Base-by-base conservation (phyloP, 2,113 vertebrate genomes). In the Sander vitreus region DNA sequence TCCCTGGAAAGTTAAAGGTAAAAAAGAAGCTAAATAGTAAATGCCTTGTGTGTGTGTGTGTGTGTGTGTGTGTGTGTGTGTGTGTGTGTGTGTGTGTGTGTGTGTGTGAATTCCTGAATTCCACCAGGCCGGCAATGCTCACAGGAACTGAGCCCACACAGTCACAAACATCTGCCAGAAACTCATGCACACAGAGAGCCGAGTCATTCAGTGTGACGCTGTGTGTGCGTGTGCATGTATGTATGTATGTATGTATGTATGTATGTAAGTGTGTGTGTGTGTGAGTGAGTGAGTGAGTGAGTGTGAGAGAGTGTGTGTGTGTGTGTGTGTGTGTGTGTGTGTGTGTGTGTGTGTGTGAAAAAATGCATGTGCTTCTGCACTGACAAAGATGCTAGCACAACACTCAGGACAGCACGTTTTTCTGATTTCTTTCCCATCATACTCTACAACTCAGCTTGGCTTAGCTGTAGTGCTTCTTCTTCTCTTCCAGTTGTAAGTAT, bases 141-240 rank as follows among this genome's bases (percentile, higher is more conserved):
- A 88, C 84, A 86, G 82, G 88, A 87, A 87, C 84, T 63, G 78
- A 81, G 84, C 84, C 88, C 88, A 91, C 88, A 88, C 86, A 85
- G 80, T 85, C 76, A 80, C 86, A 90, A 83, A 88, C 88, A 84
- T 86, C 83, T 90, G 85, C 86, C 85, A 89, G 78, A 85, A 62
- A 43, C 51, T 65, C 1, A 7, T 36, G 65, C 74, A 70, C 78
- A 59, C 30, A 45, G 48, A 73, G 85, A 79, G 25, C 53, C 45
- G 78, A 83, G 82, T 93, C 92, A 90, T 78, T 76, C 71, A 55
- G 45, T 69, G 54, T 64, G 58, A 75, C 23, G 5, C 30, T 58
- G 27, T 45, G 74, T 59, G 27, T 59, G 51, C 54, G 79, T 77
- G 45, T 77, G 45, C 60, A 45, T 60, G 51, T 80, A 59, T 64